phyloP scores from a whole-genome alignment of 2,888 invertebrate genomes.

The Thymelicus acteon region DNA sequence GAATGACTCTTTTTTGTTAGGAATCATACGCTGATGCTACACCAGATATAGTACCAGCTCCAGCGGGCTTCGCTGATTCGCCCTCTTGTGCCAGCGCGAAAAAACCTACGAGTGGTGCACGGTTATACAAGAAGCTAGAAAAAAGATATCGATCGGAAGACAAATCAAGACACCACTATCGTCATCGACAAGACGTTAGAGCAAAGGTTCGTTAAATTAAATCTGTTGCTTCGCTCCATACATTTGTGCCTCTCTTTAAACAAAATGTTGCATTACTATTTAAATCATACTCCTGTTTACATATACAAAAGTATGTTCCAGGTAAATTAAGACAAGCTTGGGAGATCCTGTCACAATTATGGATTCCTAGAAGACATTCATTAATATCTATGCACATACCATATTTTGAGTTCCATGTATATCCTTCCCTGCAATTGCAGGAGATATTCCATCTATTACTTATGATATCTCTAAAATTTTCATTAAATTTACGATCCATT shows the following conservation, averaged over 20 bases:
- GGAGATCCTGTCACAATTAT: conserved; percentile 67
- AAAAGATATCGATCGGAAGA: conserved; percentile 93
- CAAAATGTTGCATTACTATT: conserved; percentile 10
- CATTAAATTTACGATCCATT: conserved; percentile 67
- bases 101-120: conserved; percentile 76
- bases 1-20: conserved; percentile 47
- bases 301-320: conserved; percentile 77
- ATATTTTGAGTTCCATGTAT: conserved; percentile 84
- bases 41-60: conserved; percentile 93
- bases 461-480: conserved; percentile 74
- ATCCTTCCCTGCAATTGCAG: conserved; percentile 83
- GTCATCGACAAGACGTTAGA: conserved; percentile 89
- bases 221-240: neutral
- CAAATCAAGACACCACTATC: conserved; percentile 86
- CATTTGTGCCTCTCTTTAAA: neutral
- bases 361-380: conserved; percentile 76
- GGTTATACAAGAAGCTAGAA: conserved; percentile 91
- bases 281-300: conserved; percentile 76
- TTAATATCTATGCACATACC: conserved; percentile 87
- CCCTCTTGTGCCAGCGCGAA: conserved; percentile 82
- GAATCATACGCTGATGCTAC: conserved; percentile 81
- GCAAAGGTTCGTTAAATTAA: conserved; percentile 86
- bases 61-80: conserved; percentile 95
- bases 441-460: conserved; percentile 86
- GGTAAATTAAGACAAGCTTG: conserved; percentile 85